Percentiles rank a stretch among this genome's conserved stretches.
phyloP scores from a whole-genome alignment of 2,888 invertebrate genomes.

The Caenorhabditis sp. region DNA sequence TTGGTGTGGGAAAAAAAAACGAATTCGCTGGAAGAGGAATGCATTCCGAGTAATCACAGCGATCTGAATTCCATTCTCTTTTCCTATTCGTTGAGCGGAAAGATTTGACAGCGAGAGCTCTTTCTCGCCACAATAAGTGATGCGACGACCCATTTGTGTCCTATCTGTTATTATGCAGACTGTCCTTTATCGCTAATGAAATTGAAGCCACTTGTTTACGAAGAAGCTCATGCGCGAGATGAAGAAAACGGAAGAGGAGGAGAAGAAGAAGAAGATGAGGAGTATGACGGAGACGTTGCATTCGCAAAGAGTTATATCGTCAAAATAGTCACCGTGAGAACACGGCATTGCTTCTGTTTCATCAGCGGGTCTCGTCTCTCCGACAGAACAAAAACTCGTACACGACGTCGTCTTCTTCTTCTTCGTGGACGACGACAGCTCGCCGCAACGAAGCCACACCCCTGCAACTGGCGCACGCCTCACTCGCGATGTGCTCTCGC shows the following conservation, averaged over 20 bases:
- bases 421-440: slow-evolving; percentile 12
- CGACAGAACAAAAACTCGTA: slow-evolving; percentile 55
- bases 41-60: too few species aligned
- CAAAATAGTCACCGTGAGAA: slow-evolving; percentile 61
- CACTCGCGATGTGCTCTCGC: slow-evolving; percentile 58
- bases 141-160: slow-evolving; percentile 20
- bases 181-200: slow-evolving; percentile 57
- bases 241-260: slow-evolving; percentile 18
- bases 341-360: slow-evolving; percentile 40
- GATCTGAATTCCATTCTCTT: not conserved
- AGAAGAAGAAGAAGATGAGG: slow-evolving; percentile 20
- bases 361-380: slow-evolving; percentile 31
- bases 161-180: slow-evolving; percentile 30
- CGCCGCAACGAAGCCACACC: slow-evolving; percentile 54
- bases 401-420: slow-evolving; percentile 28
- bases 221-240: slow-evolving; percentile 28
- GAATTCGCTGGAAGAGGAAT: slow-evolving; percentile 19
- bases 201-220: slow-evolving; percentile 56
- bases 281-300: slow-evolving; percentile 4
- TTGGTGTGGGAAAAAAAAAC: not conserved
- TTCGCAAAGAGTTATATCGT: slow-evolving; percentile 37
- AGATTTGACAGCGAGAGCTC: too few species aligned
- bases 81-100: not conserved
- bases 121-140: slow-evolving; percentile 5
- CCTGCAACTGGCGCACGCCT: slow-evolving; percentile 35